Percentiles rank a stretch among this genome's conserved stretches.
phyloP scores from a whole-genome alignment of 2,888 invertebrate genomes.

The Brachycybe producta region DNA sequence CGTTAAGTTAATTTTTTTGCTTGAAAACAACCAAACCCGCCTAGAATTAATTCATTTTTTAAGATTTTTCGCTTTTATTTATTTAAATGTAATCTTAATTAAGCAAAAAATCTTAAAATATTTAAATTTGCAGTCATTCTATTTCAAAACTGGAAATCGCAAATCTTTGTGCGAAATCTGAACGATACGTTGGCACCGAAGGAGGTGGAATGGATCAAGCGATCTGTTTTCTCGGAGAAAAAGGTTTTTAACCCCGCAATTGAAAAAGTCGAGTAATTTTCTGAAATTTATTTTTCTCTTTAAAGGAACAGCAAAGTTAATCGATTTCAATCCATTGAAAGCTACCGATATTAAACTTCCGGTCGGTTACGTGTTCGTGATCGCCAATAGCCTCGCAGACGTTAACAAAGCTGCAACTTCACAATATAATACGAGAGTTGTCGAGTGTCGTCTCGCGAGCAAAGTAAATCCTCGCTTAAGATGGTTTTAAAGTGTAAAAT shows the following conservation, averaged over 20 bases:
- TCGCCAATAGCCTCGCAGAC: constrained; percentile 76
- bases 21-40: too few relatives aligned
- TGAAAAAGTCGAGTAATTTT: neutral
- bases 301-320: constrained; percentile 70
- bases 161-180: constrained; percentile 73
- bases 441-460: constrained; percentile 85
- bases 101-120: neutral
- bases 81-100: neutral
- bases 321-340: constrained; percentile 80
- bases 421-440: constrained; percentile 83
- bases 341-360: constrained; percentile 69
- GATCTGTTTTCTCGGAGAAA: constrained; percentile 74
- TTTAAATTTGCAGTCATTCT: constrained; percentile 28
- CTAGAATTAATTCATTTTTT: too few relatives aligned
- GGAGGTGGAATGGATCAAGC: constrained; percentile 99
- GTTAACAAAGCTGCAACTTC: constrained; percentile 85
- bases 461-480: constrained; percentile 43
- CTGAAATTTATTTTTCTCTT: constrained; percentile 18
- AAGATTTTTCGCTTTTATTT: too few relatives aligned
- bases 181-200: constrained; percentile 89
- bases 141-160: constrained; percentile 54
- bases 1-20: too few relatives aligned
- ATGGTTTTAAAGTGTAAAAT: constrained; percentile 11
- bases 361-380: constrained; percentile 69
- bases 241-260: constrained; percentile 29